Conservation (phyloP, 2,888 invertebrate genomes). For the Amblyteles armatorius region DNA sequence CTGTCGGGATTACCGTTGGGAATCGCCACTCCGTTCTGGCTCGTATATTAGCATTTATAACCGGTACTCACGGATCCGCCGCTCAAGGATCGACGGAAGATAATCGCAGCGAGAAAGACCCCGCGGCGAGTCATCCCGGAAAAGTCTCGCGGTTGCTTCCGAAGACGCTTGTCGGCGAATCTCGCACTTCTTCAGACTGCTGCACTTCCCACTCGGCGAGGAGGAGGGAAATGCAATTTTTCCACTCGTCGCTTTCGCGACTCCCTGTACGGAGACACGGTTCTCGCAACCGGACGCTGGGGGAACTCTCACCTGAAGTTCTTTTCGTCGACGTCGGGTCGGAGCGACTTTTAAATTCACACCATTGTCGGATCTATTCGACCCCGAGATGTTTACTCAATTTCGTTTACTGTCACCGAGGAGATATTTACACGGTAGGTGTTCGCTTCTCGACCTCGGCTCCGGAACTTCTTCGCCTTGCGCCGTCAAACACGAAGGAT, state of each 20-base stretch:
- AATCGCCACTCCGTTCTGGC: not conserved
- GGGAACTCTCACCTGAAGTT: constrained; percentile 75
- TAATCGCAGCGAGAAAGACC: constrained; percentile 70
- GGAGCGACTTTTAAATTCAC: constrained; percentile 82
- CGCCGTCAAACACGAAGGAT: not conserved
- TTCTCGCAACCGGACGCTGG: not conserved
- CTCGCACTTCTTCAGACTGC: constrained; percentile 9
- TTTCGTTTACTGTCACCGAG: constrained; percentile 79
- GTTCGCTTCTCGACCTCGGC: constrained; percentile 32
- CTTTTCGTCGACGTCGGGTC: constrained; percentile 25
- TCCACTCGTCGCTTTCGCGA: constrained; percentile 75
- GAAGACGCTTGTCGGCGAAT: not conserved
- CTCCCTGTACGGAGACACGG: not conserved
- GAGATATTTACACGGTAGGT: constrained; percentile 79
- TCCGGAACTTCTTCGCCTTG: not conserved
- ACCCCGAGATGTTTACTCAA: constrained; percentile 83
- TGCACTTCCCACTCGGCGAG: constrained; percentile 13
- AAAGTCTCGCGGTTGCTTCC: not conserved
- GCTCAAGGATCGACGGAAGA: constrained; percentile 74
- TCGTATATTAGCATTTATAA: constrained; percentile 81
- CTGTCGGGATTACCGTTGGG: constrained; percentile 37
- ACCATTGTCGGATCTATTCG: constrained; percentile 81
- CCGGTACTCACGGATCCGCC: constrained; percentile 61
- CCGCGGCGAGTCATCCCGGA: not conserved
- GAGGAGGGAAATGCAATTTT: constrained; percentile 80